phyloP scores from a whole-genome alignment of 2,113 vertebrate species.

The Syngnathus scovelli region DNA sequence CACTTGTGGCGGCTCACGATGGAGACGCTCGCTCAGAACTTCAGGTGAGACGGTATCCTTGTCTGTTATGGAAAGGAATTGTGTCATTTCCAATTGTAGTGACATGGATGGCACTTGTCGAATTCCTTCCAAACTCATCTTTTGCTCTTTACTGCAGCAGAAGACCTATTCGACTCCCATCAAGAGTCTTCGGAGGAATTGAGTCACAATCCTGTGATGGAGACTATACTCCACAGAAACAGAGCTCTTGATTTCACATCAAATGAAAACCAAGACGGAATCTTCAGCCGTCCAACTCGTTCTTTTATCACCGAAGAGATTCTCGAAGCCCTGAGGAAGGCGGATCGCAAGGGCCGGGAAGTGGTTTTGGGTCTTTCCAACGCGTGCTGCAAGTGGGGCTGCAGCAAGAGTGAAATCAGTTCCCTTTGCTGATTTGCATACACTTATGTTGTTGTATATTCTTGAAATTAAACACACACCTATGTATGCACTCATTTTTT shows the following conservation, averaged over 20 bases:
- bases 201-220: constrained; percentile 34
- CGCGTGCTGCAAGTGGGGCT: constrained; percentile 82
- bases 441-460: background rate
- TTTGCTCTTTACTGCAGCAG: constrained; percentile 19
- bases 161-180: constrained; percentile 56
- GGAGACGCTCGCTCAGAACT: constrained; percentile 68
- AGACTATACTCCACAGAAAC: constrained; percentile 50
- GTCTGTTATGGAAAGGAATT: background rate
- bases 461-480: background rate
- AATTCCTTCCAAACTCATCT: background rate
- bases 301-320: constrained; percentile 67
- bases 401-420: constrained; percentile 82
- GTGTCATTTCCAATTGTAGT: background rate
- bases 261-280: constrained; percentile 33
- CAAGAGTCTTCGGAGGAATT: constrained; percentile 51
- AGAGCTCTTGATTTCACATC: constrained; percentile 39
- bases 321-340: constrained; percentile 67
- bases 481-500: background rate
- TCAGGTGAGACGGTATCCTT: constrained; percentile 54
- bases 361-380: constrained; percentile 76
- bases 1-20: constrained; percentile 81
- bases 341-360: constrained; percentile 69
- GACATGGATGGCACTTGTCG: background rate
- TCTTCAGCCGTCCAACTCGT: constrained; percentile 56
- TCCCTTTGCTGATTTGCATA: constrained; percentile 71